Evolutionary conservation across 2,888 invertebrate genomes (phyloP).

Genomic region (Melanargia galathea): DNA sequence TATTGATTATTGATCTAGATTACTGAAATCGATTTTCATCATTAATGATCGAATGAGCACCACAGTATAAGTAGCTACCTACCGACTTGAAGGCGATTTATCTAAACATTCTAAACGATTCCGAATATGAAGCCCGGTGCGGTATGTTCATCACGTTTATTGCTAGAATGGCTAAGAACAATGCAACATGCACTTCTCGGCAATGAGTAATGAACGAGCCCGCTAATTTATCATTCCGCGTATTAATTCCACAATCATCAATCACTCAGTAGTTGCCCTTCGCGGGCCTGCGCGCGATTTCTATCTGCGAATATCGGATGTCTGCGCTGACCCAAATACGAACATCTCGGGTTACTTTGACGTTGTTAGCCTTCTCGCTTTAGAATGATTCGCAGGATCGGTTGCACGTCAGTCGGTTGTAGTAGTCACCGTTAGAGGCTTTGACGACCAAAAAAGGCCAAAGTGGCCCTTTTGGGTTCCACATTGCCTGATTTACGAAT

Average conservation of each 20-base stretch:
- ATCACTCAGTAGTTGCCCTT: constrained; percentile 35
- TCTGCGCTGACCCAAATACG: constrained; percentile 42
- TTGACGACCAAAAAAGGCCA: no score
- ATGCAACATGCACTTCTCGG: constrained; percentile 31
- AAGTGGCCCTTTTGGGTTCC: no score
- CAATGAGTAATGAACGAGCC: constrained; percentile 32
- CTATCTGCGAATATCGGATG: constrained; percentile 40
- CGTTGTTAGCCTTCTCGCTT: constrained; percentile 7
- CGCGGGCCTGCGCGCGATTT: constrained; percentile 35
- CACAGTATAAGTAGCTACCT: no score
- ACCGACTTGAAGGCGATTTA: not conserved
- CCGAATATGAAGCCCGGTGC: not conserved
- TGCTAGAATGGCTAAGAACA: constrained; percentile 20
- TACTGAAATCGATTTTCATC: not conserved
- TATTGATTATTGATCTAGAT: not conserved
- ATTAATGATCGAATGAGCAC: not conserved
- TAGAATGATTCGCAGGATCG: not conserved
- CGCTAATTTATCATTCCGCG: constrained; percentile 31
- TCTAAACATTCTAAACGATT: not conserved
- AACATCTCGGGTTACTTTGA: constrained; percentile 24
- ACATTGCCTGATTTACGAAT: no score
- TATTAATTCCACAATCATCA: constrained; percentile 27
- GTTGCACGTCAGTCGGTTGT: not conserved
- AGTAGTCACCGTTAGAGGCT: no score
- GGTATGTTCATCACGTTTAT: constrained; percentile 9